These are phyloP conservation scores for Nemapogon koenigi DNA, from an alignment of 2,888 invertebrate species.

Conservation along the genomic window DNA sequence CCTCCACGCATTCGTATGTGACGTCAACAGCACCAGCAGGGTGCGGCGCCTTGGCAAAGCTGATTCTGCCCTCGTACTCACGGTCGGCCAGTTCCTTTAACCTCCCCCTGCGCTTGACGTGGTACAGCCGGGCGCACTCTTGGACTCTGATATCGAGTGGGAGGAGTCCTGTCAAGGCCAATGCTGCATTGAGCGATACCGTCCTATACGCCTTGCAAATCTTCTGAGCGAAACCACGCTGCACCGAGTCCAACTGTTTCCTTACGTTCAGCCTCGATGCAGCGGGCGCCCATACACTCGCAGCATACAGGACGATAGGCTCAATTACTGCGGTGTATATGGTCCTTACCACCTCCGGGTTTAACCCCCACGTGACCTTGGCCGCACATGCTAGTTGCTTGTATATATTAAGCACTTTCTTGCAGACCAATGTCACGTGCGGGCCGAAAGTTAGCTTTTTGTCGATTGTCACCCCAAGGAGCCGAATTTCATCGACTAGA, in stretches of 20 bases:
- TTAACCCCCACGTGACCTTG: slow-evolving; percentile 1
- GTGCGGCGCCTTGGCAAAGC: too few species aligned
- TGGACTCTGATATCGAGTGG: neutral
- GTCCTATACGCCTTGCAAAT: neutral
- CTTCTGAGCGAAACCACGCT: neutral
- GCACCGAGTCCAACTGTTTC: neutral
- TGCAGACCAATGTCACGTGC: neutral
- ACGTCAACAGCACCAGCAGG: neutral
- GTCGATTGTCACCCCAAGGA: neutral
- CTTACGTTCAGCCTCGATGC: neutral
- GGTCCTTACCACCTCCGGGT: neutral
- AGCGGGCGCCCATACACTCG: neutral
- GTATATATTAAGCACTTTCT: neutral
- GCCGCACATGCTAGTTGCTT: neutral
- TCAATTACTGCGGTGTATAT: neutral
- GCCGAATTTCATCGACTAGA: neutral
- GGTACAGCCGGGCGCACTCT: too few species aligned
- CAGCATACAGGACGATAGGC: neutral
- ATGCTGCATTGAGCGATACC: neutral
- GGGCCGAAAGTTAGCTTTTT: neutral
- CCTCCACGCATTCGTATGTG: too few species aligned
- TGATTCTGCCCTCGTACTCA: too few species aligned
- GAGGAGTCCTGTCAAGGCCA: neutral
- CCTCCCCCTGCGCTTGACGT: neutral
- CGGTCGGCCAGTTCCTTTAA: too few species aligned